A percentile compares a stretch with the other conserved stretches of the same genome.
phyloP scores from a whole-genome alignment of 2,113 vertebrate genomes.

The Hipposideros armiger region DNA sequence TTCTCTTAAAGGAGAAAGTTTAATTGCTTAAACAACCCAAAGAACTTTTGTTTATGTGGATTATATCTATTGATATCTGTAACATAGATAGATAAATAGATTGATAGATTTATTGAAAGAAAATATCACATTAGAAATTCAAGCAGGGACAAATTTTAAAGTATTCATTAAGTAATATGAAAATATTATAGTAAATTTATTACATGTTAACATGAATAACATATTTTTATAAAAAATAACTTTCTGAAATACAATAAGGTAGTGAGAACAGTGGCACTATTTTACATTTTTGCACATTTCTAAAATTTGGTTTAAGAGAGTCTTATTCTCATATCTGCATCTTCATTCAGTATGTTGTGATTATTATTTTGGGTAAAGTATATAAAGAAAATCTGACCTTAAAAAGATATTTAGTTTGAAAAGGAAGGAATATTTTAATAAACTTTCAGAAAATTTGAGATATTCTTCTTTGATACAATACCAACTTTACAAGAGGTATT shows the following conservation, averaged over 20 bases:
- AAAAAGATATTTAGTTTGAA: background rate
- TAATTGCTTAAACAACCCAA: slow-evolving; percentile 48
- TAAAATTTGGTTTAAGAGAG: background rate
- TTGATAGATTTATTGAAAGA: background rate
- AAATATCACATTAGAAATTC: background rate
- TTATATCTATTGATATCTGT: background rate
- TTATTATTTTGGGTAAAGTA: background rate
- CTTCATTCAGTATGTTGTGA: background rate
- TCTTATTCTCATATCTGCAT: background rate
- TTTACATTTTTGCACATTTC: background rate
- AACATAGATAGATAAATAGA: background rate
- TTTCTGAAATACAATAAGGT: background rate
- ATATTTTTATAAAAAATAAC: background rate
- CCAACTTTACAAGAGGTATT: background rate
- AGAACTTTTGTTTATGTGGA: background rate
- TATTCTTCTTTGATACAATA: background rate
- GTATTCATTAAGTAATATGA: background rate
- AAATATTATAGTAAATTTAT: background rate
- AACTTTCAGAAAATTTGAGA: background rate
- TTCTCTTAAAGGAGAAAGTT: slow-evolving; percentile 65
- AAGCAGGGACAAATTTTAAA: background rate
- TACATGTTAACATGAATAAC: background rate
- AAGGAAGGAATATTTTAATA: background rate
- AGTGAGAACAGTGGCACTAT: background rate
- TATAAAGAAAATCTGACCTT: background rate